Conservation (phyloP, 2,797 vertebrate species). For the Ctenopoma multispine region DNA sequence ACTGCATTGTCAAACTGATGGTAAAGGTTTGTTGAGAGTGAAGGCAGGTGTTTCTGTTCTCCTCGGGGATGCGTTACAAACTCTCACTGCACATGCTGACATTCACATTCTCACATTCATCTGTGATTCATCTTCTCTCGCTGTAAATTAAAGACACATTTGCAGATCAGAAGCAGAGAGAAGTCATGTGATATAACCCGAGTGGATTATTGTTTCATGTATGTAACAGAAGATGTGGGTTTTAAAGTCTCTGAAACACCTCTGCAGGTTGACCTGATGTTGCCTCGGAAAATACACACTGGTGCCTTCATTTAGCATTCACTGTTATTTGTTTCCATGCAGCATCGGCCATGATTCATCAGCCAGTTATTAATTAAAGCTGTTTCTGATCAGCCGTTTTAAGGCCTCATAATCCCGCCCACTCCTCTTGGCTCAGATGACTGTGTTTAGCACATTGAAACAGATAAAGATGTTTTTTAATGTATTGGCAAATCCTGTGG, state of each 20-base stretch:
- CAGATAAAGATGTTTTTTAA: slow-evolving; percentile 12
- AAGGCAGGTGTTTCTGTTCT: neutral
- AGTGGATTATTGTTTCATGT: neutral
- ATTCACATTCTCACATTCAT: neutral
- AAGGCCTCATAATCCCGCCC: slow-evolving; percentile 30
- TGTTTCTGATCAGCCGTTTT: slow-evolving; percentile 43
- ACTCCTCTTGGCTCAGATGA: slow-evolving; percentile 28
- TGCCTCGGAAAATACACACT: neutral
- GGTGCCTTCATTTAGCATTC: slow-evolving; percentile 2
- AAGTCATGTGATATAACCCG: neutral
- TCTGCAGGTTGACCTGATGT: neutral
- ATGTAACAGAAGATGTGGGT: neutral
- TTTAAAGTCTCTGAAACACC: slow-evolving; percentile 7
- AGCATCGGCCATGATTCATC: slow-evolving; percentile 15
- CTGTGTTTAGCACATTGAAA: slow-evolving; percentile 26
- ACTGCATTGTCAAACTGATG: slow-evolving; percentile 21
- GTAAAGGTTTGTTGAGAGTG: neutral
- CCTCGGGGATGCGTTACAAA: neutral
- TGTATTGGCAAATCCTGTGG: neutral
- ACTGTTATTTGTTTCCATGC: slow-evolving; percentile 20
- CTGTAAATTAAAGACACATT: neutral
- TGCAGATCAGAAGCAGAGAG: neutral
- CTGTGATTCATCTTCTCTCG: too few relatives aligned
- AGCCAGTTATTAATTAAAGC: slow-evolving; percentile 51
- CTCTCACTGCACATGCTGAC: neutral